Conservation (phyloP, 1,140 invertebrate genomes). For the Aporrectodea caliginosa region DNA sequence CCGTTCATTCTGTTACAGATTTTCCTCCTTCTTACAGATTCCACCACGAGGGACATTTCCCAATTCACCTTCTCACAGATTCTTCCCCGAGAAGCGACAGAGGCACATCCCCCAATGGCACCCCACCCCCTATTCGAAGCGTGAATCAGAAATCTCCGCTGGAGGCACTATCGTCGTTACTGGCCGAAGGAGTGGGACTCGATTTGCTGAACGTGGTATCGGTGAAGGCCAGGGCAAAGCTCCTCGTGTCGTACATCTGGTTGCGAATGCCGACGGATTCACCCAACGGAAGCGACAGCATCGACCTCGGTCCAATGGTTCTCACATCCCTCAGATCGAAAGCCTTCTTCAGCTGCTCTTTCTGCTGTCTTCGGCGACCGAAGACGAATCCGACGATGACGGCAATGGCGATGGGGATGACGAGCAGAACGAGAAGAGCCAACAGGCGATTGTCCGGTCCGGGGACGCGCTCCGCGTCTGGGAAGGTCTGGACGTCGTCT, state of each 20-base stretch:
- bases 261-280: background rate
- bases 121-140: too few species aligned
- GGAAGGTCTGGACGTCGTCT: background rate
- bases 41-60: too few species aligned
- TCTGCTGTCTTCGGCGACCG: background rate
- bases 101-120: too few species aligned
- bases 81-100: too few species aligned
- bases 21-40: too few species aligned
- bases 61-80: too few species aligned
- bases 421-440: background rate
- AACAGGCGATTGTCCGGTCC: background rate
- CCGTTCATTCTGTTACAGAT: too few species aligned
- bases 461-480: too few species aligned
- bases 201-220: background rate
- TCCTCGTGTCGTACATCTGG: background rate
- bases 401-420: background rate
- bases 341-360: background rate
- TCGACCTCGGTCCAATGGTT: background rate
- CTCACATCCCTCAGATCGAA: background rate
- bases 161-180: too few species aligned
- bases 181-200: background rate
- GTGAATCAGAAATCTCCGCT: too few species aligned
- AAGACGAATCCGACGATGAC: background rate
- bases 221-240: background rate
- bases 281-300: background rate